These are phyloP conservation scores for Aulostomus chinensis DNA, from an alignment of 2,797 vertebrate species.

Conservation along the genomic window DNA sequence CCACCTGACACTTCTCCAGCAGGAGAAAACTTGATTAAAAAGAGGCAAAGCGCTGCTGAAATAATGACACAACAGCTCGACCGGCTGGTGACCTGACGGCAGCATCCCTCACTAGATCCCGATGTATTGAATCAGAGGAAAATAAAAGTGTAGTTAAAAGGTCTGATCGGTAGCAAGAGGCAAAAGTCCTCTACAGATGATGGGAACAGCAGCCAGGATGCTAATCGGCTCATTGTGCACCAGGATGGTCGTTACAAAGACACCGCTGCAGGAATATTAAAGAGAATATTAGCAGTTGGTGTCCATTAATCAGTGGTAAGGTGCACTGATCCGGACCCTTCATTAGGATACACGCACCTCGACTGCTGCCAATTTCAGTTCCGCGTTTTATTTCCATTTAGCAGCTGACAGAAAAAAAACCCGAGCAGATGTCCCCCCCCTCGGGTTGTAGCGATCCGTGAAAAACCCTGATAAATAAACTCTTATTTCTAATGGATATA, in stretches of 20 bases:
- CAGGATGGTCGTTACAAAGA: no score
- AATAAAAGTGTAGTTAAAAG: no score
- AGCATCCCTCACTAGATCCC: conserved; percentile 47
- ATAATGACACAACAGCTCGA: conserved; percentile 27
- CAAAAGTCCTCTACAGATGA: no score
- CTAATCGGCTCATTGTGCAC: conserved; percentile 4
- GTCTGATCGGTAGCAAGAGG: no score
- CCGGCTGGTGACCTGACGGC: conserved; percentile 30
- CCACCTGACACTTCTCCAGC: conserved; percentile 1
- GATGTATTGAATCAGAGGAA: no score
- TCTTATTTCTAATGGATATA: conserved; percentile 20
- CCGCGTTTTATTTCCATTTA: conserved; percentile 75
- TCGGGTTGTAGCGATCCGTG: conserved; percentile 42
- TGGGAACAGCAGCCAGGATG: conserved; percentile 15
- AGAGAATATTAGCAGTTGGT: no score
- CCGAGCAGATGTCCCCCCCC: conserved; percentile 36
- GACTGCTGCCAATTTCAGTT: conserved; percentile 66
- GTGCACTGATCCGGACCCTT: conserved; percentile 7
- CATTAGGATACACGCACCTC: conserved; percentile 65
- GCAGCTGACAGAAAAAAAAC: conserved; percentile 39
- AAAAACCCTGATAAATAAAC: conserved; percentile 17
- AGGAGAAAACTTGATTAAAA: conserved; percentile 16
- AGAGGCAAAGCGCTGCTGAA: conserved; percentile 18
- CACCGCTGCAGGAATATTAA: no score
- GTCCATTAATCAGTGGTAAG: neutral